Conservation (phyloP, 2,113 vertebrate species). For the Chloropsis cyanopogon region DNA sequence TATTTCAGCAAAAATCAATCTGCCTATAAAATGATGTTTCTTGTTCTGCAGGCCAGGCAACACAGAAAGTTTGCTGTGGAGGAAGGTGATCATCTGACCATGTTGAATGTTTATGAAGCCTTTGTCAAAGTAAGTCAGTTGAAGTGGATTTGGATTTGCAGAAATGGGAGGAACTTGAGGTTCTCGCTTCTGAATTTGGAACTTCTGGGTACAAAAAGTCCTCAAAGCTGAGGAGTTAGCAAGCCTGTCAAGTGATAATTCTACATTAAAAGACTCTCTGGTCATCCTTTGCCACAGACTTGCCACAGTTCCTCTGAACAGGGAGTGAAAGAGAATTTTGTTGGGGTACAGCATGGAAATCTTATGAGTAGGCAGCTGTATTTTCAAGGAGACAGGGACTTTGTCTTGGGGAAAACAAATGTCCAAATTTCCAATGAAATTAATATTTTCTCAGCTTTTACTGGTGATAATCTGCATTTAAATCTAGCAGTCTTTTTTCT, state of each 20-base stretch:
- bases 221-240: not conserved
- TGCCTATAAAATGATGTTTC: not conserved
- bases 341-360: not conserved
- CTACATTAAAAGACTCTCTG: not conserved
- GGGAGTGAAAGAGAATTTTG: not conserved
- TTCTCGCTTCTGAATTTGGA: not conserved
- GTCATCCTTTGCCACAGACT: not conserved
- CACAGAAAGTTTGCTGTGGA: conserved; percentile 97
- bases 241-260: not conserved
- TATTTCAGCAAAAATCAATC: not conserved
- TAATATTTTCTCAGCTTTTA: not conserved
- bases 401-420: not conserved
- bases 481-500: not conserved
- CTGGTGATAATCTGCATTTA: not conserved
- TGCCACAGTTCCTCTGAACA: not conserved
- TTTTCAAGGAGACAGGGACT: not conserved
- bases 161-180: not conserved
- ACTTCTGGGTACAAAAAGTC: not conserved
- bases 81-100: conserved; percentile 96
- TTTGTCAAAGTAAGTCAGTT: conserved; percentile 88
- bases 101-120: conserved; percentile 97
- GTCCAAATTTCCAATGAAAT: not conserved
- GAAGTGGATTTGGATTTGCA: not conserved
- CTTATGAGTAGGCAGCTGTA: not conserved
- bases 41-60: conserved; percentile 80